Base-by-base conservation (phyloP, 2,797 vertebrate genomes). In the Urocyon cinereoargenteus region DNA sequence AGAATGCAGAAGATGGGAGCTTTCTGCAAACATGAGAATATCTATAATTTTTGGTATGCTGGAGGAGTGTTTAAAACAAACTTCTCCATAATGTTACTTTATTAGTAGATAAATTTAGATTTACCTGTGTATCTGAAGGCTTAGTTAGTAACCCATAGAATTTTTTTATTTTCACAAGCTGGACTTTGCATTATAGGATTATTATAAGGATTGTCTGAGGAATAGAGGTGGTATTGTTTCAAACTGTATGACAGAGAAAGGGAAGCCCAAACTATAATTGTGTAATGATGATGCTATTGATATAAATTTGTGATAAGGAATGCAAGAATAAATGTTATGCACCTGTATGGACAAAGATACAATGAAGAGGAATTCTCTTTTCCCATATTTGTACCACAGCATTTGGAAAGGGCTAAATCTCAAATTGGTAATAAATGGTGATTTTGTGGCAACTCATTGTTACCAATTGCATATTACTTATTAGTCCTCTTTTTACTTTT, bases 1-100 rank as follows among this genome's bases (percentile, higher is more conserved):
- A 93, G 97, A 98, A 98, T 22, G 64, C 70, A 96, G 87, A 91
- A 96, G 95, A 96, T 92, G 72, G 91, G 96, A 97, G 49, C 11
- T 91, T 96, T 81, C 79, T 86, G 31, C 31, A 91, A 92, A 92
- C 90, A 70, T 83, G 40, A 55, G 72, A 86, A 36, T 88, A 78
- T 89, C 24, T 90, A 2, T 96, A 89, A 91, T 85, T 95, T 92
- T 96, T 81, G 70, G 53, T 84, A 72, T 59, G 4, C 75, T 96
- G 28, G 70, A 40, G 94, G 13, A 85, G 14, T 75, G 8, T 92
- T 91, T 85, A 90, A 94, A 96, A 92, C 45, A 93, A 79, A 89
- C 49, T 83, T 92, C 34, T 55, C 40, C 22, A 3, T 75, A n/a
- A 72, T 49, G 57, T 77, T 72, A 53, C 14, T 86, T 93, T 64